phyloP scores from a whole-genome alignment of 1,140 invertebrate genomes.

The Apis cerana region DNA sequence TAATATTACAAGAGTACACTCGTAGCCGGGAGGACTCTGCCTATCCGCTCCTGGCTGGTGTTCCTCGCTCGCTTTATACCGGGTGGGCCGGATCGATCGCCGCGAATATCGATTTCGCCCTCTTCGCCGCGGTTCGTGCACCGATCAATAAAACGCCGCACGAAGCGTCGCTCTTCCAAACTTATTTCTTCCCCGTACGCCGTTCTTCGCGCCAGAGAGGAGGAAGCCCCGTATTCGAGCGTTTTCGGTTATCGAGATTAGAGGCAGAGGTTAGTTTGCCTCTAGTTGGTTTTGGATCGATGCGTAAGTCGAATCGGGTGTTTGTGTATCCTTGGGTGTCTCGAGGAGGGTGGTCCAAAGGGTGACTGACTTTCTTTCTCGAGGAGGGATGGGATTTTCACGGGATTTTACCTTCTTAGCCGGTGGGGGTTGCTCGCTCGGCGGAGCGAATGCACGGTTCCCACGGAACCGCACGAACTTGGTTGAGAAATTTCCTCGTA shows the following conservation, averaged over 20 bases:
- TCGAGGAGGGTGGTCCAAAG: too few species aligned
- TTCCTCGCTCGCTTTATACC: constrained; percentile 65
- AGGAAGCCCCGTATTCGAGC: too few species aligned
- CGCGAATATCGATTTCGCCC: constrained; percentile 33
- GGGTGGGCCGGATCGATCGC: constrained; percentile 60
- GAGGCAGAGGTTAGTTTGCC: too few species aligned
- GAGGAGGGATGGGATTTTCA: too few species aligned
- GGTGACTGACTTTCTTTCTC: too few species aligned
- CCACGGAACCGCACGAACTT: background rate
- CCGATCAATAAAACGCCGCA: constrained; percentile 25
- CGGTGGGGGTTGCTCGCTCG: background rate
- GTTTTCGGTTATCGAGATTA: too few species aligned
- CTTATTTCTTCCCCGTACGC: background rate
- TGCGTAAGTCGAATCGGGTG: too few species aligned
- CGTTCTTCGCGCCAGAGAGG: background rate
- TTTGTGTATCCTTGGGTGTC: too few species aligned
- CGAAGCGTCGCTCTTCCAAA: too few species aligned
- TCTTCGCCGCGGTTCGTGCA: background rate
- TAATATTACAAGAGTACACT: constrained; percentile 71
- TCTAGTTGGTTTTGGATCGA: too few species aligned
- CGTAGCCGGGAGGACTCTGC: constrained; percentile 29
- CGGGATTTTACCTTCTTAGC: too few species aligned
- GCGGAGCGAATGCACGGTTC: background rate
- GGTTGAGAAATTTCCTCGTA: too few species aligned
- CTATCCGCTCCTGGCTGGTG: constrained; percentile 70